phyloP scores from a whole-genome alignment of 2,113 vertebrate genomes.

The Orientallactaga bullata region DNA sequence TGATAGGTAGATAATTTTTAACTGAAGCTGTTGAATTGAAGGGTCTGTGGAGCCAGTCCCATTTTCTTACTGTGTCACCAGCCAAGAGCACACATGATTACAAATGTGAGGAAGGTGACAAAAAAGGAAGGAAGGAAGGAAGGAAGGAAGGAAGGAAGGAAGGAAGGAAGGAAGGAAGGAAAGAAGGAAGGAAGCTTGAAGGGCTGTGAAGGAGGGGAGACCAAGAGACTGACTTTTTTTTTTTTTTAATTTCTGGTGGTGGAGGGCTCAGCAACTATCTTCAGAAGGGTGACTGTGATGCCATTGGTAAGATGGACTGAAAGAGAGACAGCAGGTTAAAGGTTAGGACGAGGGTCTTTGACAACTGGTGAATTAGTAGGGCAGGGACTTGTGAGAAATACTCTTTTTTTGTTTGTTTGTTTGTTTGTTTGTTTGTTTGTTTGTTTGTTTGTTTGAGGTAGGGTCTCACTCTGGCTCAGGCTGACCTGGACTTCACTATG shows the following conservation, averaged over 20 bases:
- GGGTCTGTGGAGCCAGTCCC: background rate
- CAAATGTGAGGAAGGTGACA: background rate
- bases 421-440: no score
- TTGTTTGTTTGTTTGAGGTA: no score
- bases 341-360: background rate
- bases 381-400: background rate
- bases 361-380: background rate
- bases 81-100: background rate
- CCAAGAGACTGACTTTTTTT: background rate
- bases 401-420: no score
- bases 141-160: no score
- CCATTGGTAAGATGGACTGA: background rate
- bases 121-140: no score
- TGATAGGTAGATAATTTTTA: background rate
- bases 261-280: background rate
- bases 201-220: background rate
- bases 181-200: background rate
- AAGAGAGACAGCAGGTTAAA: background rate
- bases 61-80: background rate
- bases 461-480: no score
- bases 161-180: no score
- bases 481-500: no score
- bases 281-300: background rate
- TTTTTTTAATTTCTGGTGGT: background rate
- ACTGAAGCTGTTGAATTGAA: background rate